These are phyloP conservation scores for Erythrolamprus reginae DNA, from an alignment of 2,113 vertebrate species.

Conservation along the genomic window DNA sequence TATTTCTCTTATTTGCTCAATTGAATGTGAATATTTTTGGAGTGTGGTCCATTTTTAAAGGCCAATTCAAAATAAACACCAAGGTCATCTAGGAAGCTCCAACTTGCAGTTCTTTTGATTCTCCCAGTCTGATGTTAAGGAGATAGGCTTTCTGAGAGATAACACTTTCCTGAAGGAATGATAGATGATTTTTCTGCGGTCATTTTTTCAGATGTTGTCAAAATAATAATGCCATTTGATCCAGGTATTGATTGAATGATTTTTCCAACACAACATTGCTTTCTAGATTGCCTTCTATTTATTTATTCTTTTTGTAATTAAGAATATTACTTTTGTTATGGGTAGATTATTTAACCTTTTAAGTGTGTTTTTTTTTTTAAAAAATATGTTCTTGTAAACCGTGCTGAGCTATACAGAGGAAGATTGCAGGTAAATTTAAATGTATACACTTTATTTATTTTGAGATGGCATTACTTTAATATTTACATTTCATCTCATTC, in stretches of 20 bases:
- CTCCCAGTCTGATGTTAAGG: neutral
- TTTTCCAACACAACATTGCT: neutral
- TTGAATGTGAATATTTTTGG: constrained; percentile 13
- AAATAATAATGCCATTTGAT: neutral
- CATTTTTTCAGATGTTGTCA: neutral
- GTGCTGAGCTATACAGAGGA: neutral
- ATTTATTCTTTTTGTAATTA: neutral
- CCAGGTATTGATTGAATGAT: neutral
- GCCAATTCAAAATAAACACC: neutral
- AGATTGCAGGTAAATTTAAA: neutral
- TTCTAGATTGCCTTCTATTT: neutral
- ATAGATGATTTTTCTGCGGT: neutral
- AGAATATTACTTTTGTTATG: neutral
- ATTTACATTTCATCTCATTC: constrained; percentile 13
- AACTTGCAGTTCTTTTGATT: neutral
- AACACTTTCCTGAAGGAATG: neutral
- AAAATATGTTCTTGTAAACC: neutral
- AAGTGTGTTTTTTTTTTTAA: neutral
- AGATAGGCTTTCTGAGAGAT: neutral
- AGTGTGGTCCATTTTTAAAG: neutral
- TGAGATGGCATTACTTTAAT: neutral
- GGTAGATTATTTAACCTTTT: neutral
- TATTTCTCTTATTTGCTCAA: constrained; percentile 2
- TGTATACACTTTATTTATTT: neutral
- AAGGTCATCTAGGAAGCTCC: neutral